Base-by-base conservation (phyloP, 2,888 invertebrate species). In the Incurvaria masculella region DNA sequence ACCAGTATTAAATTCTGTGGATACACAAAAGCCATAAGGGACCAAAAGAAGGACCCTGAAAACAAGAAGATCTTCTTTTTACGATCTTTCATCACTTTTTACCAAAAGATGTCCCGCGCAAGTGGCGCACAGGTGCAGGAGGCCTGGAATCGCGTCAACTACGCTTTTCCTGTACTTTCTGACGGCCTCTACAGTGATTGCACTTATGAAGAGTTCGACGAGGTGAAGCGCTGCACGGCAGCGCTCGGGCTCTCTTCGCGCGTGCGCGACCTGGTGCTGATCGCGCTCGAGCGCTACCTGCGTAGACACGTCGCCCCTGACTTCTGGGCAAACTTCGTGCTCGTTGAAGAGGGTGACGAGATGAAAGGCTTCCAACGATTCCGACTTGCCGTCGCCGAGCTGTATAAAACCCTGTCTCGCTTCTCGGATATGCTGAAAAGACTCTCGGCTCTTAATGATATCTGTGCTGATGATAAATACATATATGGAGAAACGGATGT, bases 281-380 rank as follows among this genome's bases (percentile, higher is more conserved):
- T 73, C 23, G 68, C 69, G 39, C 78, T 86, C 42, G 84, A 87
- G 58, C 79, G 81, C 57, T 75, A 82, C 57, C 66, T 87, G 44
- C 76, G 86, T 2, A 80, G 81, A 58, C 72, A 79, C 53, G 72
- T 86, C 2, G 82, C 80, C 1, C 85, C 87, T 8, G 64, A 72
- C 39, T 88, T 88, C 67, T 88, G 88, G 88, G 70, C 74, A 0
- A 81, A 83, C 56, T 88, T 88, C 62, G 68, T 65, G 2, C 75
- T 72, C 52, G 65, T 69, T 1, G 69, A 73, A 19, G 75, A 76
- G 52, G 2, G 6, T 5, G 20, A 20, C 33, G 81, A 82, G 54
- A 69, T 76, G 4, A 76, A 81, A 58, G 84, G 84, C 16, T 87
- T 87, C 58, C 80, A 84, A 57, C 66, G 81, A 44, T 88, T 88